These are phyloP conservation scores for Pasiphila rectangulata DNA, from an alignment of 2,888 invertebrate genomes.

Conservation along the genomic window DNA sequence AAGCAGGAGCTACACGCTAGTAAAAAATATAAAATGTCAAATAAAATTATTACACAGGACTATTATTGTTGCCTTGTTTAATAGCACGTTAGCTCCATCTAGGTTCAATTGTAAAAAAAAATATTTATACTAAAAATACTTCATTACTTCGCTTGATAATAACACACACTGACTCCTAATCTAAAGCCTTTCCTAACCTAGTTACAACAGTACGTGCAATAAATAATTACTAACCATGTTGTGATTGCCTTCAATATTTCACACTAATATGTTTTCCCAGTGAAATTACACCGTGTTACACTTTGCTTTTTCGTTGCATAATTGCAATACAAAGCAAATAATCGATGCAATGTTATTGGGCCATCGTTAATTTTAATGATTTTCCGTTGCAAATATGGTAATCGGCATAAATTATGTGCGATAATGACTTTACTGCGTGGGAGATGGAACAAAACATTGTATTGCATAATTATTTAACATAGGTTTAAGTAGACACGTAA, in stretches of 20 bases:
- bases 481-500: too few species aligned
- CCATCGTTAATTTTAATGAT: slow-evolving; percentile 24
- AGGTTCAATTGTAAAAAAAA: too few species aligned
- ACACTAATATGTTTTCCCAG: slow-evolving; percentile 26
- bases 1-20: too few species aligned
- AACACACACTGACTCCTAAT: slow-evolving; percentile 4
- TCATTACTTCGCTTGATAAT: too few species aligned
- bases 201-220: slow-evolving; percentile 26
- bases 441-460: slow-evolving; percentile 37
- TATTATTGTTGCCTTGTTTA: too few species aligned
- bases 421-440: slow-evolving; percentile 23
- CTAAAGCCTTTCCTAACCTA: slow-evolving; percentile 28
- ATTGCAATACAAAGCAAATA: slow-evolving; percentile 27
- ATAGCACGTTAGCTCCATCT: too few species aligned
- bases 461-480: too few species aligned
- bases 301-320: slow-evolving; percentile 24
- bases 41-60: too few species aligned
- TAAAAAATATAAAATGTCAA: too few species aligned
- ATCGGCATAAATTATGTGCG: slow-evolving; percentile 30
- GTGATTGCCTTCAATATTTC: slow-evolving; percentile 25
- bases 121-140: too few species aligned
- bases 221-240: slow-evolving; percentile 10
- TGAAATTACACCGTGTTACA: slow-evolving; percentile 24
- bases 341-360: slow-evolving; percentile 20
- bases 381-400: slow-evolving; percentile 27